Base-by-base conservation (phyloP, 1,140 invertebrate species). In the Helicoverpa zea region DNA sequence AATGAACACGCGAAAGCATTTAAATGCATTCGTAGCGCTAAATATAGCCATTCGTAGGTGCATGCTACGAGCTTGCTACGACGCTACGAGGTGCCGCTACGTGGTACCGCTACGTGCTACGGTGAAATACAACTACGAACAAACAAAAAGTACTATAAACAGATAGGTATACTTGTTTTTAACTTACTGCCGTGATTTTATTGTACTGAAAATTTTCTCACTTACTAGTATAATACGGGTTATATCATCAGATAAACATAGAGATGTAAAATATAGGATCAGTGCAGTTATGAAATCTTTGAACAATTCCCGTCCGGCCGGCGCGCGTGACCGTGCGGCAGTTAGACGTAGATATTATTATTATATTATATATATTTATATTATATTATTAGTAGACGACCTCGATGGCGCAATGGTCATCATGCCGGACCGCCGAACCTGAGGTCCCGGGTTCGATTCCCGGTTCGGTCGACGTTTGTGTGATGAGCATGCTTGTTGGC, bases 31-130 rank as follows among this genome's bases (percentile, higher is more conserved):
- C 18, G 18, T 51, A 76, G 73, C 58, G 12, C 73, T 76, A 76
- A 63, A 76, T 76, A 35, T 76, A 68, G 73, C 43, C 13, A 64
- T 52, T 74, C 77, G 73, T 76, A 79, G 66, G 61, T 43, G 74
- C 80, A 66, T 66, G 77, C 80, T 81, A 84, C 80, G 80, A 76
- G 54, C 72, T 3, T 30, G 66, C 73, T 81, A 70, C 73, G 75
- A 54, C 51, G 56, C 73, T 76, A 76, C 58, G 58, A 23, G 16
- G 52, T 56, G 7, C 4, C 2, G 58, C 58, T 76, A 76, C 47
- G 43, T 63, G 54, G 5, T 16, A 4, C 70, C 4, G 13, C 79
- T 51, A 73, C 70, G 47, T 80, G 29, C 54, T 7, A 23, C 49
- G 47, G 47, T 72, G 52, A 14, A 70, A 72, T 72, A 12, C 30